A percentile compares a stretch with the other conserved stretches of the same genome.
These are phyloP conservation scores for Tragelaphus scriptus DNA, from an alignment of 2,113 vertebrate species.

Conservation along the genomic window DNA sequence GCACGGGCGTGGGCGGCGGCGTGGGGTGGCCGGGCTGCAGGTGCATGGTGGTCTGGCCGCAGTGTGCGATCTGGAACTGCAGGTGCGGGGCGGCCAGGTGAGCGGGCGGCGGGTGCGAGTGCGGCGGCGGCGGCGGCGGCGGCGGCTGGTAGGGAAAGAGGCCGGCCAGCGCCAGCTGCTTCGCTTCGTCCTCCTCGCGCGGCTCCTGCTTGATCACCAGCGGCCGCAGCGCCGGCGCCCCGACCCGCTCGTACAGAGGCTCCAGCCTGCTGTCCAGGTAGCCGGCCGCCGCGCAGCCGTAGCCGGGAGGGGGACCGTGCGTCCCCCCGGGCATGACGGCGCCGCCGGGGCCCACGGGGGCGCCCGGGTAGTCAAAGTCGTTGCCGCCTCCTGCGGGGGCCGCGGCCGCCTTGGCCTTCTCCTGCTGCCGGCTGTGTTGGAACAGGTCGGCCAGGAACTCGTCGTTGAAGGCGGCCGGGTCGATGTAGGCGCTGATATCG, in stretches of 20 bases:
- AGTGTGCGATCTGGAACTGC: slow-evolving; percentile 96
- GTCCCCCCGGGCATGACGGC: slow-evolving; percentile 79
- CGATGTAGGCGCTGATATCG: slow-evolving; percentile 98
- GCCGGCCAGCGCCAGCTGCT: slow-evolving; percentile 82
- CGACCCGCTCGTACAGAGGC: slow-evolving; percentile 88
- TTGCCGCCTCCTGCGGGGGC: slow-evolving; percentile 72
- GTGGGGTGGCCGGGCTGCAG: slow-evolving; percentile 96
- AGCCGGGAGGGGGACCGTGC: slow-evolving; percentile 77
- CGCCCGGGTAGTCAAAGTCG: slow-evolving; percentile 86
- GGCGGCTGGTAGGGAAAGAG: slow-evolving; percentile 85
- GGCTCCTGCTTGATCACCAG: slow-evolving; percentile 97
- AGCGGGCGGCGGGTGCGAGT: slow-evolving; percentile 91
- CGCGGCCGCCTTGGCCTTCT: slow-evolving; percentile 84
- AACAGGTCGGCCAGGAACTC: slow-evolving; percentile 98
- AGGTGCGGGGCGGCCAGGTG: slow-evolving; percentile 90
- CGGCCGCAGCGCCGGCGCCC: slow-evolving; percentile 85
- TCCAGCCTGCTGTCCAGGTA: slow-evolving; percentile 92
- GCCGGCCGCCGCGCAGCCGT: slow-evolving; percentile 84
- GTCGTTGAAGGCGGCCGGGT: slow-evolving; percentile 97
- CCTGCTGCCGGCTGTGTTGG: slow-evolving; percentile 93
- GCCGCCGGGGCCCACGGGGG: slow-evolving; percentile 63
- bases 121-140: slow-evolving; percentile 85
- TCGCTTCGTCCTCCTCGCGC: slow-evolving; percentile 89
- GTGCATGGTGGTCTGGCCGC: slow-evolving; percentile 97
- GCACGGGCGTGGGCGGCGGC: slow-evolving; percentile 96